A percentile compares a stretch with the other conserved stretches of the same genome.
Conservation (phyloP, 2,113 vertebrate species). For the Smithornis capensis region DNA sequence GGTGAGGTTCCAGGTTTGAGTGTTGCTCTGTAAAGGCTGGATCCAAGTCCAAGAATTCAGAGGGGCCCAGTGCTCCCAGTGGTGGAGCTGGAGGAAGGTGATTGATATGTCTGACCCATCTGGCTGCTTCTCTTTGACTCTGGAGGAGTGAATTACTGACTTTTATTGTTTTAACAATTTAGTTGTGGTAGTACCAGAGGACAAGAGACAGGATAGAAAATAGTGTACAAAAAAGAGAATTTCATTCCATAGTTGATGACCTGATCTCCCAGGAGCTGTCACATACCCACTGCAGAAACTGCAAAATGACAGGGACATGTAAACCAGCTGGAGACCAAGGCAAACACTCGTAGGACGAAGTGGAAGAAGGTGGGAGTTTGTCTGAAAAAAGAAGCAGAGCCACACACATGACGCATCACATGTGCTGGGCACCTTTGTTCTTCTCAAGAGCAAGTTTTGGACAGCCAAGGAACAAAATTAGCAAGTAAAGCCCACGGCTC, state of each 20-base stretch:
- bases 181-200: neutral
- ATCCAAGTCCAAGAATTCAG: neutral
- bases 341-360: conserved; percentile 8
- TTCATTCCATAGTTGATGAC: neutral
- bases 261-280: neutral
- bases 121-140: neutral
- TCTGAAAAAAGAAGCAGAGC: neutral
- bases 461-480: neutral
- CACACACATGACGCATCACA: neutral
- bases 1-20: neutral
- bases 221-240: neutral
- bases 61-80: neutral
- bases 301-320: neutral
- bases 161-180: neutral
- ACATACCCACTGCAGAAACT: neutral
- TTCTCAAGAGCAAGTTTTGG: neutral
- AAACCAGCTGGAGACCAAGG: conserved; percentile 24
- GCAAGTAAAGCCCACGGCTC: neutral
- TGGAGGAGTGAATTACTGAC: neutral
- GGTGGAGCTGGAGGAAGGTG: neutral
- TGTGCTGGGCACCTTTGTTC: neutral
- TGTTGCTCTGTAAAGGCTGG: neutral
- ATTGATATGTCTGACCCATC: neutral
- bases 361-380: conserved; percentile 30
- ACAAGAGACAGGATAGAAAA: neutral